These are phyloP conservation scores for Plecturocebus donacophilus DNA, from an alignment of 2,113 vertebrate genomes.

Conservation along the genomic window DNA sequence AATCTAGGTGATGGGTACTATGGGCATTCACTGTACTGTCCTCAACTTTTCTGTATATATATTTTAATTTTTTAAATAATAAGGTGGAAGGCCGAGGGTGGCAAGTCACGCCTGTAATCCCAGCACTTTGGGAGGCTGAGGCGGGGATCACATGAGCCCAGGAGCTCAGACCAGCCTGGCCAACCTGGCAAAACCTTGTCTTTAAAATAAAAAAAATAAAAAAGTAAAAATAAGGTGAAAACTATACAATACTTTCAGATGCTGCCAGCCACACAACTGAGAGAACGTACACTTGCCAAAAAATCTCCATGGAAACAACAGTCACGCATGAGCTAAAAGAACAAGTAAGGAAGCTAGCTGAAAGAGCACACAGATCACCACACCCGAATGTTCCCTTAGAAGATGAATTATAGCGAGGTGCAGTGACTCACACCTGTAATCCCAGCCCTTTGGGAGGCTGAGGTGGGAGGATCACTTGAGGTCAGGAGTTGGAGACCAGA, in stretches of 20 bases:
- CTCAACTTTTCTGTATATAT: not conserved
- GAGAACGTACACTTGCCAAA: not conserved
- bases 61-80: not conserved
- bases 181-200: no score
- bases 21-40: not conserved
- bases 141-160: no score
- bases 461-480: no score
- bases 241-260: not conserved
- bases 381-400: not conserved
- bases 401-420: not conserved
- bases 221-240: no score
- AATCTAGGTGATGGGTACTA: not conserved
- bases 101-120: no score
- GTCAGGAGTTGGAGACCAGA: no score
- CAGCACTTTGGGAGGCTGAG: no score
- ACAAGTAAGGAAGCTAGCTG: not conserved
- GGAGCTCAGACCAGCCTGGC: no score
- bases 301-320: not conserved
- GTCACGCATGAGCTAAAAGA: not conserved
- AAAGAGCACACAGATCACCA: not conserved
- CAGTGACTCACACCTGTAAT: no score
- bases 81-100: not conserved
- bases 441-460: no score
- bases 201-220: no score
- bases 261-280: not conserved